phyloP scores from a whole-genome alignment of 23 tunicate genomes.

The Styela plicata region DNA sequence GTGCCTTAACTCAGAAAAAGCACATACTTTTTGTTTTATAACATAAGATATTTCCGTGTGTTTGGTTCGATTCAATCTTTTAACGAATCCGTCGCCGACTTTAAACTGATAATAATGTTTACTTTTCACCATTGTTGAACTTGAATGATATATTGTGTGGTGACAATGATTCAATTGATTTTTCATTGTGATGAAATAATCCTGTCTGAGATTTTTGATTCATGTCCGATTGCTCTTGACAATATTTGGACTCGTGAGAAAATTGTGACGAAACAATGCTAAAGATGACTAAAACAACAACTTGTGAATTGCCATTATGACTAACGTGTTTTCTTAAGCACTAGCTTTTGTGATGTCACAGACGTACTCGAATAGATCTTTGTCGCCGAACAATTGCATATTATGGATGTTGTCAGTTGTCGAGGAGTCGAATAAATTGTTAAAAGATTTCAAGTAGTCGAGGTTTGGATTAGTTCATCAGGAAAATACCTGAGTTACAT shows the following conservation, averaged over 20 bases:
- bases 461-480: too few species aligned
- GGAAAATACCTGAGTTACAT: too few species aligned
- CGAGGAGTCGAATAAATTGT: not conserved
- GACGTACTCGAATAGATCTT: not conserved
- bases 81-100: not conserved
- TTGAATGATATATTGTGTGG: not conserved
- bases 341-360: not conserved
- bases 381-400: not conserved
- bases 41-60: not conserved
- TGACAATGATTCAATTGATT: not conserved
- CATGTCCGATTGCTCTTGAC: constrained; percentile 18
- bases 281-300: constrained; percentile 1
- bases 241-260: not conserved
- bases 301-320: not conserved
- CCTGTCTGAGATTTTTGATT: constrained; percentile 6
- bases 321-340: not conserved
- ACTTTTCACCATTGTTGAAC: not conserved
- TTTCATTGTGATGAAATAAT: not conserved
- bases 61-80: not conserved
- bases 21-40: too few species aligned
- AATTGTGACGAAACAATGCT: constrained; percentile 11
- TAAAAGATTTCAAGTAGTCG: too few species aligned
- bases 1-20: too few species aligned
- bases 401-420: not conserved
- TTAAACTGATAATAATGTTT: not conserved